Conservation (phyloP, 92 coral and sea anemone genomes). For the Zoanthus sociatus region DNA sequence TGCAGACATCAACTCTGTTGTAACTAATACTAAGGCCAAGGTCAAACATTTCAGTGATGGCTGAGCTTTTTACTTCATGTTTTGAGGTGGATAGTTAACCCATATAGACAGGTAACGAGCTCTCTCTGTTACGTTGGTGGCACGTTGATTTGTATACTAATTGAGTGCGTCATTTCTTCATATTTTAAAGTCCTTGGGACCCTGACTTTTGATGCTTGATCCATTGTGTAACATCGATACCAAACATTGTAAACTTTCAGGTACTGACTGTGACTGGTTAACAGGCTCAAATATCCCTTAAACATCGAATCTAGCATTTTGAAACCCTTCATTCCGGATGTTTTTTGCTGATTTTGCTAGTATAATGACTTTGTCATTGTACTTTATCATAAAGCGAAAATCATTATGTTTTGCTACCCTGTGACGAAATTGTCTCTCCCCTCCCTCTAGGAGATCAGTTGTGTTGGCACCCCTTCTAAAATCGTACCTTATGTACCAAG, state of each 20-base stretch:
- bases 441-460: no score
- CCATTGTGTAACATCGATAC: constrained; percentile 58
- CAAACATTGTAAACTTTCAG: constrained; percentile 18
- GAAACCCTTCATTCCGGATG: background rate
- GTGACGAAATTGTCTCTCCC: no score
- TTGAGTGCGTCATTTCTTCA: constrained; percentile 35
- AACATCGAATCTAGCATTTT: background rate
- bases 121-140: constrained; percentile 50
- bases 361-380: background rate
- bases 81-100: constrained; percentile 44
- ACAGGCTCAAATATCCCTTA: constrained; percentile 21
- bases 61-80: constrained; percentile 52
- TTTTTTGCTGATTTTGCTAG: background rate
- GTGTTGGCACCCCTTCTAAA: no score
- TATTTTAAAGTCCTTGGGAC: constrained; percentile 48
- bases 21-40: constrained; percentile 37
- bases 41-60: constrained; percentile 22
- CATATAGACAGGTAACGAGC: constrained; percentile 53
- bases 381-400: no score
- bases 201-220: constrained; percentile 42
- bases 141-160: constrained; percentile 3
- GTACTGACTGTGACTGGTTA: constrained; percentile 48
- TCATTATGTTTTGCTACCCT: no score
- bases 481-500: no score
- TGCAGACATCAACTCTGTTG: constrained; percentile 29